Evolutionary conservation across 2,113 vertebrate species (phyloP).

Genomic region (Eretmodus cyanostictus): DNA sequence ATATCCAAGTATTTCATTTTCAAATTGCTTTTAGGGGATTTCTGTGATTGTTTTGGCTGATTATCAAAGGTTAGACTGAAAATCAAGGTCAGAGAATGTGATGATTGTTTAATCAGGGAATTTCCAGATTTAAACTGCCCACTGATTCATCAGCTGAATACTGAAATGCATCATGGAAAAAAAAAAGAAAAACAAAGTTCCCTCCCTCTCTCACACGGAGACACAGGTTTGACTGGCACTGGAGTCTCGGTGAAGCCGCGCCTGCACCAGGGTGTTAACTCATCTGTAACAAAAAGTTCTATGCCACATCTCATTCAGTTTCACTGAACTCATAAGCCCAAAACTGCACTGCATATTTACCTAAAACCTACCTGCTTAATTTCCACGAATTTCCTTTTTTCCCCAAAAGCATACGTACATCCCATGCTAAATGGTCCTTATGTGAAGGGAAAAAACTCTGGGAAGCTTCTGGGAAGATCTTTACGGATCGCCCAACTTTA

Average conservation of each 20-base stretch:
- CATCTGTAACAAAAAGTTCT: background rate
- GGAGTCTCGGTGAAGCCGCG: background rate
- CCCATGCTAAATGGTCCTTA: background rate
- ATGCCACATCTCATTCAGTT: background rate
- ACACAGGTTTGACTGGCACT: slow-evolving; percentile 7
- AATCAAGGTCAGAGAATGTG: background rate
- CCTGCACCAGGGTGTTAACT: background rate
- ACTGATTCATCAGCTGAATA: background rate
- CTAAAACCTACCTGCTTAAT: background rate
- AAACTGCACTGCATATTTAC: background rate
- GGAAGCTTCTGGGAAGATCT: background rate
- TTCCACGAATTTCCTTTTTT: rapidly evolving
- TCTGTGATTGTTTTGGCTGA: background rate
- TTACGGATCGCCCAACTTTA: background rate
- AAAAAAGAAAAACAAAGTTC: background rate
- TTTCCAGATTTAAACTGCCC: background rate
- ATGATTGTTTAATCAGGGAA: background rate
- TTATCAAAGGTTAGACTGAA: background rate
- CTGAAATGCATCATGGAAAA: background rate
- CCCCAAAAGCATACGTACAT: background rate
- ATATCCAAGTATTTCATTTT: background rate
- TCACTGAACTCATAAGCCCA: background rate
- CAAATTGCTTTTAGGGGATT: background rate
- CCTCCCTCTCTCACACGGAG: background rate
- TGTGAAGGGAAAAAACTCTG: background rate